Percentiles rank a stretch among this genome's conserved stretches.
Evolutionary conservation across 1,140 invertebrate species (phyloP).

Genomic region (Drosophila yakuba): DNA sequence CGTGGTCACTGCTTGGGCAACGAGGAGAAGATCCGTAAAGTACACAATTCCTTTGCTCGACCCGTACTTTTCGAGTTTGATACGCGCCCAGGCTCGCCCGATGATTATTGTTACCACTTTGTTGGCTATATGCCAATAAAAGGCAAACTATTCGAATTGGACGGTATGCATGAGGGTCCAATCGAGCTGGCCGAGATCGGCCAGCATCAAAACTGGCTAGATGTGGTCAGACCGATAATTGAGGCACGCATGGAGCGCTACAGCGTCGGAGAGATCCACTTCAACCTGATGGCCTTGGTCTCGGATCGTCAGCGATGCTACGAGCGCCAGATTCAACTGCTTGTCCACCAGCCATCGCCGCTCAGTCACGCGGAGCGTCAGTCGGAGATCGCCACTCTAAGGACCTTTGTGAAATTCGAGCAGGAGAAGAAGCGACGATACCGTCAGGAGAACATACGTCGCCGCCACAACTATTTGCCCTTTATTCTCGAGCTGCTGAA

Average conservation of each 20-base stretch:
- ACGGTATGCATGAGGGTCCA: conserved; percentile 97
- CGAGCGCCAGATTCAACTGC: conserved; percentile 90
- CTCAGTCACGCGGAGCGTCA: conserved; percentile 87
- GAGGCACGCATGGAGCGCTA: conserved; percentile 98
- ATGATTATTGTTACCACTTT: conserved; percentile 99
- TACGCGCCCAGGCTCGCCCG: conserved; percentile 87
- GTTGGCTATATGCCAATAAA: conserved; percentile 98
- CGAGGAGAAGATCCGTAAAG: conserved; percentile 95
- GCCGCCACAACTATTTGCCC: conserved; percentile 98
- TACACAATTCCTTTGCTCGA: conserved; percentile 99
- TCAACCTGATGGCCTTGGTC: conserved; percentile 99
- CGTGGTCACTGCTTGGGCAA: conserved; percentile 98
- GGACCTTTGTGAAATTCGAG: conserved; percentile 93
- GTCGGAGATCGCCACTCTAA: conserved; percentile 90
- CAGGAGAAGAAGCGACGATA: conserved; percentile 93
- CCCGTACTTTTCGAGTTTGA: conserved; percentile 98
- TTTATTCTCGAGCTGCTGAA: conserved; percentile 98
- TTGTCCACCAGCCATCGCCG: conserved; percentile 86
- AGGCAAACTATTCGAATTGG: conserved; percentile 97
- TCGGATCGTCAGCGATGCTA: conserved; percentile 95
- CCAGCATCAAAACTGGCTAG: conserved; percentile 94
- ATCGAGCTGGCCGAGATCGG: conserved; percentile 94
- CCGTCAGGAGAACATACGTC: conserved; percentile 93
- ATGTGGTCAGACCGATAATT: conserved; percentile 95
- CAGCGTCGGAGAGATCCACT: conserved; percentile 98